phyloP scores from a whole-genome alignment of 2,797 vertebrate species.

The Podarcis siculus region DNA sequence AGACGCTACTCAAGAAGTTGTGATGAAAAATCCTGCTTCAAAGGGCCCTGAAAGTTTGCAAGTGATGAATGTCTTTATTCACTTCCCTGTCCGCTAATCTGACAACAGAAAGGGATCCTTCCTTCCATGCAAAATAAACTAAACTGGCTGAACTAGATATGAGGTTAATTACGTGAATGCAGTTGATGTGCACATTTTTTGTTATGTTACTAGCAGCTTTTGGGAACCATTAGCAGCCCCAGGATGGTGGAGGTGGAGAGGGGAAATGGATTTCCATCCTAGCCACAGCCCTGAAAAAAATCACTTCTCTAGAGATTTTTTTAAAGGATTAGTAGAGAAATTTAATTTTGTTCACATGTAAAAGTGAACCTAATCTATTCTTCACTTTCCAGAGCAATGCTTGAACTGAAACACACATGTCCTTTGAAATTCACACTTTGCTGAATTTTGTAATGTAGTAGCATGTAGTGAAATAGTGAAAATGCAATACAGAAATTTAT shows the following conservation, averaged over 20 bases:
- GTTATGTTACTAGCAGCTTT: not conserved
- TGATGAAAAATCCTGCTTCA: not conserved
- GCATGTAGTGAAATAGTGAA: no score
- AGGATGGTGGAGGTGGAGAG: not conserved
- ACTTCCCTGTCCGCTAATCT: not conserved
- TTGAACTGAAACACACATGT: no score
- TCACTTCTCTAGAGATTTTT: no score
- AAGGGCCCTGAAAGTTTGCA: not conserved
- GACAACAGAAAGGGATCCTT: not conserved
- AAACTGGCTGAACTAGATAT: not conserved
- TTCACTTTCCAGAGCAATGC: no score
- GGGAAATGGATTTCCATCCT: not conserved
- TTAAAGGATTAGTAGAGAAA: no score
- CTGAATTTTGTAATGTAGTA: no score
- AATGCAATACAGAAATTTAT: no score
- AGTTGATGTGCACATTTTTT: not conserved
- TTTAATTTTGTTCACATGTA: no score
- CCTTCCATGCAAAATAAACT: no score
- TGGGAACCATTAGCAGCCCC: not conserved
- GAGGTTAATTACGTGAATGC: not conserved
- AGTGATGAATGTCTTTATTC: not conserved
- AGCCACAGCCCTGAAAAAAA: not conserved
- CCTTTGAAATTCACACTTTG: no score
- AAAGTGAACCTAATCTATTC: no score
- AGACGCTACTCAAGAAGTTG: not conserved